A percentile compares a stretch with the other conserved stretches of the same genome.
phyloP scores from a whole-genome alignment of 2,113 vertebrate species.

The Sclerurus mexicanus region DNA sequence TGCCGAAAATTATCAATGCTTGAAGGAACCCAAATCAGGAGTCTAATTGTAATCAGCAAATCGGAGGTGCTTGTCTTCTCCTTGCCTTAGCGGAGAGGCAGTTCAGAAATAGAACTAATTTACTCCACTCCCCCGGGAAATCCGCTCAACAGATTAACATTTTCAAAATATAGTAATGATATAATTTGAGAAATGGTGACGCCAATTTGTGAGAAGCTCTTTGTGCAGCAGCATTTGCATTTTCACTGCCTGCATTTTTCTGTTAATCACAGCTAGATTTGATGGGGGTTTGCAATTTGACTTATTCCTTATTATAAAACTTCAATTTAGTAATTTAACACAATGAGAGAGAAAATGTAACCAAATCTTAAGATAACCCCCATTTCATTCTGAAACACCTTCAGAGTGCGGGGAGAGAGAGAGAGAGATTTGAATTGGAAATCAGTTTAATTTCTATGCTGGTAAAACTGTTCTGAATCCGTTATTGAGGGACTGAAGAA shows the following conservation, averaged over 20 bases:
- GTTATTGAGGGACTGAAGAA: conserved; percentile 78
- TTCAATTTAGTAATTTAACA: conserved; percentile 99
- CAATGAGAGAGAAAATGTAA: conserved; percentile 93
- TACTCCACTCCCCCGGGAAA: conserved; percentile 99
- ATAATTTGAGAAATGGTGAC: conserved; percentile 99
- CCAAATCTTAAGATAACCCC: conserved; percentile 93
- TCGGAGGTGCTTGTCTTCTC: conserved; percentile 99
- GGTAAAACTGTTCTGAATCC: conserved; percentile 82
- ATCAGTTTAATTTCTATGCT: conserved; percentile 84
- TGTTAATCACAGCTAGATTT: conserved; percentile 99
- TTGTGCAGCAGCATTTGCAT: conserved; percentile 99
- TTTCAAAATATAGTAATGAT: conserved; percentile 99
- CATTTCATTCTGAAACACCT: conserved; percentile 91
- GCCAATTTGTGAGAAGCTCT: conserved; percentile 99
- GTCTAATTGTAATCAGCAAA: conserved; percentile 99
- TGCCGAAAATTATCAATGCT: conserved; percentile 99
- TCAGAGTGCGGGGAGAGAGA: conserved; percentile 78
- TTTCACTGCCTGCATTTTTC: conserved; percentile 92
- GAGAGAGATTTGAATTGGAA: conserved; percentile 87
- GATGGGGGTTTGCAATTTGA: conserved; percentile 97
- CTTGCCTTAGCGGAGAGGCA: conserved; percentile 94
- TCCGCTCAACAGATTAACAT: conserved; percentile 99
- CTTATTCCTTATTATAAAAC: conserved; percentile 99
- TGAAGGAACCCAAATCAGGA: conserved; percentile 99
- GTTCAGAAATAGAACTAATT: conserved; percentile 99